Evolutionary conservation across 2,113 vertebrate genomes (phyloP).

Genomic region (Mesoclemmys tuberculata): DNA sequence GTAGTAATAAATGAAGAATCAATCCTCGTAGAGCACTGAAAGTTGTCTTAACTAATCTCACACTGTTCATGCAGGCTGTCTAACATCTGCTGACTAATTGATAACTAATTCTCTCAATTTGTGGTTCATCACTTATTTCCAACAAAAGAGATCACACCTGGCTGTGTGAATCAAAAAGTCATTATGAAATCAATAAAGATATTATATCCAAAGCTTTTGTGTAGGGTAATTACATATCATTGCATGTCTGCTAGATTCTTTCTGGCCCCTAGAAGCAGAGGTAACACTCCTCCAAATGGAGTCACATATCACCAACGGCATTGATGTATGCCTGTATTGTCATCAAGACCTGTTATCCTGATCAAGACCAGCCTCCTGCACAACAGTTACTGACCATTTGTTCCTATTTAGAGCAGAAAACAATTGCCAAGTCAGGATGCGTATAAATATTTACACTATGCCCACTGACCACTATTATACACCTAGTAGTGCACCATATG

Average conservation of each 20-base stretch:
- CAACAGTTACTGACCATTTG: not conserved
- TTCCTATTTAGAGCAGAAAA: not conserved
- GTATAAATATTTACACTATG: not conserved
- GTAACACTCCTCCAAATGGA: not conserved
- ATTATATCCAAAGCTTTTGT: not conserved
- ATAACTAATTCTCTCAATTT: constrained; percentile 74
- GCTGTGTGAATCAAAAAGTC: constrained; percentile 50
- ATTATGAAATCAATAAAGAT: not conserved
- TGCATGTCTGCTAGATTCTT: not conserved
- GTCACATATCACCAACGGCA: not conserved
- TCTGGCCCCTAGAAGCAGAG: not conserved
- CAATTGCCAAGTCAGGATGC: not conserved
- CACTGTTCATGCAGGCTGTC: constrained; percentile 40
- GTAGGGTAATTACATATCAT: constrained; percentile 1
- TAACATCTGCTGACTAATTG: constrained; percentile 68
- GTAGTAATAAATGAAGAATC: constrained; percentile 43
- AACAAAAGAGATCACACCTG: constrained; percentile 43
- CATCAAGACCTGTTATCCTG: not conserved
- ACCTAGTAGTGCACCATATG: not conserved
- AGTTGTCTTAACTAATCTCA: constrained; percentile 51
- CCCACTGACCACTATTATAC: not conserved
- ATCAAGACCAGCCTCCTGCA: not conserved
- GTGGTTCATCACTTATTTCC: constrained; percentile 63
- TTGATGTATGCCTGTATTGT: not conserved
- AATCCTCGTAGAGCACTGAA: constrained; percentile 34